Base-by-base conservation (phyloP, 2,113 vertebrate genomes). In the Perccottus glenii region DNA sequence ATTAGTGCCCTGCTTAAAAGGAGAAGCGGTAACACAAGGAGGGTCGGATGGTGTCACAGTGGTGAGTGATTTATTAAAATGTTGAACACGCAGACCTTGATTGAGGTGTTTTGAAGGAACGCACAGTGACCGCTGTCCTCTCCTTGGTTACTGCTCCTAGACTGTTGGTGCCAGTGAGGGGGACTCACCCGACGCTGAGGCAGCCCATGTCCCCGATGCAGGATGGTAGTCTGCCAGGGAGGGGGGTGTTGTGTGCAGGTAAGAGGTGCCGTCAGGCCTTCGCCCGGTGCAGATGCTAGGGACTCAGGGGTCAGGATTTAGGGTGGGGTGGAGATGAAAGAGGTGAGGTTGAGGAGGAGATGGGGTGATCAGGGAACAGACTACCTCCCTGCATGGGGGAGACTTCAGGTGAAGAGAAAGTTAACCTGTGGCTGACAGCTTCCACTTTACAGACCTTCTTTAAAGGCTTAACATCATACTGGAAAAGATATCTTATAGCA, bases 321-420 rank as follows among this genome's bases (percentile, higher is more conserved):
- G 36, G 40, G 33, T 14, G 44, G 27, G 14, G 59, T 11, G 27
- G 15, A 11, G 57, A 19, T 59, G 57, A 15, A 43, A 19, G 14
- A 58, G 62, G 77, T 48, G 59, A 53, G 45, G 77, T 52, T 36
- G 51, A 48, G 63, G 52, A 82, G 81, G 81, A 76, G 71, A 75
- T 68, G 73, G 78, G 75, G 51, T 43, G 48, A 79, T 85, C 81
- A 81, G 67, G 88, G 85, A 81, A 87, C 84, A 91, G 92, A 93
- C 92, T 93, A 93, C 91, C 90, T 92, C 89, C 89, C 92, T 94
- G 88, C 91, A 93, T 91, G 88, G 88, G 90, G 91, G 91, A 92
- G 88, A 93, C 81, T 91, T 94, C 88, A 90, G 85, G 89, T 91
- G 90, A 88, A 91, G 81, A 93, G 84, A 92, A 82, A 92, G 57